Base-by-base conservation (phyloP, 2,888 invertebrate genomes). In the Corythucha ciliata region DNA sequence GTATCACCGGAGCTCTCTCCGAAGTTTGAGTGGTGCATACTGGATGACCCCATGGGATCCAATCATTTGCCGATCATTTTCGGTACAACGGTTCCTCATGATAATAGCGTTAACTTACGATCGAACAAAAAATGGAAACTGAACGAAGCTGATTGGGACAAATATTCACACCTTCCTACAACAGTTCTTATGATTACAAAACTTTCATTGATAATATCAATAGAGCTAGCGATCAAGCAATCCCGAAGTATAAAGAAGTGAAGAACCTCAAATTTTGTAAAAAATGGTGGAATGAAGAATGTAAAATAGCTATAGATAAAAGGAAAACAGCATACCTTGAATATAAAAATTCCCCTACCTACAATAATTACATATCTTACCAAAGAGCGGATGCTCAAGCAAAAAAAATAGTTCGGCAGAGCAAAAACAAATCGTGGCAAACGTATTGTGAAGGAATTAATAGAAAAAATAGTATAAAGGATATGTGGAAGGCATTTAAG, bases 241-340 rank as follows among this genome's bases (percentile, higher is more conserved):
- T 36, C 3, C 36, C 36, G 21, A 36, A 36, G n/a, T 14, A n/a
- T 36, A 36, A 36, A 36, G 36, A 10, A 2, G 21, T n/a, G 4
- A 36, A 10, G 6, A 21, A n/a, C n/a, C 18, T 21, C 3, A 20
- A 36, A 7, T 20, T 18, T 7, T 10, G 20, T 3, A 36, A 36
- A 36, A 10, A 4, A 36, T 36, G 36, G n/a, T 36, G 36, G 36
- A 36, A 2, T 36, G 36, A 18, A 10, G 36, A 36, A 36, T 36
- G 36, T 14, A 18, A 36, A 3, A 21, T 8, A 2, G n/a, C n/a
- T 20, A 21, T 36, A 10, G 36, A 36, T 2, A 36, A 36, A n/a
- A 36, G 36, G 10, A n/a, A 4, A n/a, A 21, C 18, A 36, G 21
- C 14, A 3, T 36, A 10, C 21, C 18, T 2, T 20, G 21, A 20